These are phyloP conservation scores for Astreopora myriophthalma DNA, from an alignment of 64 coral and sea anemone species.

Conservation along the genomic window DNA sequence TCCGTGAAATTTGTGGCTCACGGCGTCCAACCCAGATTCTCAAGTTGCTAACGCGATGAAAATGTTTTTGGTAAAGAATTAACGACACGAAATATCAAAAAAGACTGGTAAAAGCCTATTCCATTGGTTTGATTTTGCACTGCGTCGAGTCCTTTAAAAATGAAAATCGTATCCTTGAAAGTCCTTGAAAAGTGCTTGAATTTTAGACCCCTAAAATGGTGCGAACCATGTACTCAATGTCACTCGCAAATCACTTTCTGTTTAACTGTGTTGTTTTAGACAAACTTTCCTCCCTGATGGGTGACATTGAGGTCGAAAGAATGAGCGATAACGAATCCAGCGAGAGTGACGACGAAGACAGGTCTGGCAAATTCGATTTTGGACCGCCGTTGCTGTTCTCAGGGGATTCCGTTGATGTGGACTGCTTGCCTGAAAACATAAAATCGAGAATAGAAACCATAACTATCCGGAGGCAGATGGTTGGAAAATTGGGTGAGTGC, in stretches of 20 bases:
- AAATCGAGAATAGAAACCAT: slow-evolving; percentile 79
- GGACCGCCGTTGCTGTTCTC: slow-evolving; percentile 85
- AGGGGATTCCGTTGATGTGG: slow-evolving; percentile 84
- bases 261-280: not conserved
- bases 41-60: no score
- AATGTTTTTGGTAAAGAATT: no score
- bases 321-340: slow-evolving; percentile 54
- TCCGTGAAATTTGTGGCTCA: no score
- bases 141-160: no score
- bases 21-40: no score
- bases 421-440: slow-evolving; percentile 76
- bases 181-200: no score
- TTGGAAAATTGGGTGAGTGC: slow-evolving; percentile 91
- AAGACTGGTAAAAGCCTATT: not conserved
- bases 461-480: slow-evolving; percentile 80
- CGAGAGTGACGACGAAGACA: slow-evolving; percentile 48
- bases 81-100: no score
- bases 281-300: slow-evolving; percentile 6
- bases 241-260: not conserved
- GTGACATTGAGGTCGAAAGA: slow-evolving; percentile 41
- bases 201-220: no score
- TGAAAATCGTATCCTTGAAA: no score
- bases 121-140: no score
- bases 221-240: no score
- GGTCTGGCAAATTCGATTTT: slow-evolving; percentile 82